A percentile compares a stretch with the other conserved stretches of the same genome.
Conservation (phyloP, 1,140 invertebrate genomes). For the Drosophila prosaltans region DNA sequence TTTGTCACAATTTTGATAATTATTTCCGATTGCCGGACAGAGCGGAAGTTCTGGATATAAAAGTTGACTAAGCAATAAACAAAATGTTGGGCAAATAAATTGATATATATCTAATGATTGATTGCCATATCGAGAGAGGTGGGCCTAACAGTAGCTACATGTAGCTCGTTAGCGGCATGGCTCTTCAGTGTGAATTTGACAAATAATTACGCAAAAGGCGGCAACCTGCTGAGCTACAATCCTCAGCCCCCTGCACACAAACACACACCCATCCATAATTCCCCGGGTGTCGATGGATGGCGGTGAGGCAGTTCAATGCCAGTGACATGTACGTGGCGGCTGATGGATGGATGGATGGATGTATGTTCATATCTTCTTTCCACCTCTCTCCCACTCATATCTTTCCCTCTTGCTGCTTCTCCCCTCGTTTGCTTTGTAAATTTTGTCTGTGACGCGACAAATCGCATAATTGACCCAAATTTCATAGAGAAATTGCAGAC, state of each 20-base stretch:
- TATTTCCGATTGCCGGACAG: constrained; percentile 56
- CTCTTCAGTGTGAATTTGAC: constrained; percentile 70
- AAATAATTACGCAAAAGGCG: constrained; percentile 68
- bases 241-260: background rate
- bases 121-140: constrained; percentile 48
- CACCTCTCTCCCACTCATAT: background rate
- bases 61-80: constrained; percentile 48
- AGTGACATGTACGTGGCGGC: constrained; percentile 52
- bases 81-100: constrained; percentile 39
- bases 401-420: constrained; percentile 26
- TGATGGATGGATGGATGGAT: constrained; percentile 57
- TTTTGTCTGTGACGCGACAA: constrained; percentile 62
- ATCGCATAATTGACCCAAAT: constrained; percentile 82
- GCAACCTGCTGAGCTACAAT: constrained; percentile 61
- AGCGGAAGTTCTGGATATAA: constrained; percentile 50
- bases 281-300: background rate
- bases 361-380: background rate
- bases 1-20: constrained; percentile 63
- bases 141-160: constrained; percentile 1
- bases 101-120: constrained; percentile 64
- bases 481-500: constrained; percentile 49
- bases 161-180: constrained; percentile 61
- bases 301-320: constrained; percentile 59
- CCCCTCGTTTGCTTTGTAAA: background rate
- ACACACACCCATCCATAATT: background rate